These are phyloP conservation scores for Ramazzottius varieornatus DNA, from an alignment of 2,888 invertebrate genomes.

Conservation along the genomic window DNA sequence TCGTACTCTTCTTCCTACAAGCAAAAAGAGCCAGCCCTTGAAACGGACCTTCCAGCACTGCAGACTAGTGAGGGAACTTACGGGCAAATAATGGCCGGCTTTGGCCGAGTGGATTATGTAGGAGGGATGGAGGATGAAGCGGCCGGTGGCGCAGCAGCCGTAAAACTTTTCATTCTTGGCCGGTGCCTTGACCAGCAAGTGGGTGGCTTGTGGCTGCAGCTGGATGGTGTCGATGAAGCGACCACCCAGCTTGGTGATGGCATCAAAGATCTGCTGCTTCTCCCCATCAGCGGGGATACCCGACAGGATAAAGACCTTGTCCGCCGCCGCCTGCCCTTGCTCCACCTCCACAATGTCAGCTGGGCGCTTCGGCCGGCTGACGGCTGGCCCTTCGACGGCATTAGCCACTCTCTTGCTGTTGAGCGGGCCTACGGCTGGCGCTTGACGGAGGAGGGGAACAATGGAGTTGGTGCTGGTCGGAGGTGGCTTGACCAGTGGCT, in stretches of 20 bases:
- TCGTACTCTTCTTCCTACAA: not conserved
- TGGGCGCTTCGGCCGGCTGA: no score
- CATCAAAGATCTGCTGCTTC: not conserved
- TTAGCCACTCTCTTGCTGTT: no score
- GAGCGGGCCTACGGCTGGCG: no score
- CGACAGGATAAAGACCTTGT: not conserved
- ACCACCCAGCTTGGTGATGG: not conserved
- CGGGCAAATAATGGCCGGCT: not conserved
- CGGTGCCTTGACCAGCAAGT: not conserved
- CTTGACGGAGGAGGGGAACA: no score
- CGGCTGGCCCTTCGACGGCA: no score
- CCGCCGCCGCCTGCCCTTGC: no score
- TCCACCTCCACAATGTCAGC: no score
- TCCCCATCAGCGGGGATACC: not conserved
- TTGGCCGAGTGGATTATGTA: not conserved
- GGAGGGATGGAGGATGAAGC: not conserved
- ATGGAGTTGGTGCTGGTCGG: no score
- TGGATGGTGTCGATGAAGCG: not conserved
- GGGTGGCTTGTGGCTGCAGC: not conserved
- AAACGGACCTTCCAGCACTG: no score
- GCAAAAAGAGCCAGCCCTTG: no score
- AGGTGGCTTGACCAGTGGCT: no score
- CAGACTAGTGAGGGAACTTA: no score
- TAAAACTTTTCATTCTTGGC: not conserved
- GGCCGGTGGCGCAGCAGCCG: not conserved